Evolutionary conservation across 53 echinoderm and acorn worm genomes (phyloP), one percentile per base, ranked within the genome.

Genomic region (Mesocentrotus franciscanus): DNA sequence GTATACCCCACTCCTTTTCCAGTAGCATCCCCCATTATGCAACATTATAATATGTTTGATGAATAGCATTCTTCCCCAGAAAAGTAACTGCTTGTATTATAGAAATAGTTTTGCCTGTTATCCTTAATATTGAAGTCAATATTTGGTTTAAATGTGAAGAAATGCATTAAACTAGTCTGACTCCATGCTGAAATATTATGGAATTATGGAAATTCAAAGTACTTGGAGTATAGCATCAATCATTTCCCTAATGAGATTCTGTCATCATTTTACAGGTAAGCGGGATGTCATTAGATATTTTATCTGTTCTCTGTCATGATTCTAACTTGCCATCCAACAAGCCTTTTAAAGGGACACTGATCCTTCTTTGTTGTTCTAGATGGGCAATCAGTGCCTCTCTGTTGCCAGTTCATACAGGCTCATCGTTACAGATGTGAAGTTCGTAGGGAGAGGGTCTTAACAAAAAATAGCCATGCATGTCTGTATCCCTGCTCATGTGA

Each of bases 401-500:
- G 64, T 64, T 64, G 15, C 20, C 64, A 64, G 64, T 64, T 10
- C 34, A 33, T 78, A 78, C 64, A 78, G 14, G 1, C 34, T 78
- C 78, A 78, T 64, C 5, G 20, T 78, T 78, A 33, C 78, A 33
- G 34, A 32, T 78, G 78, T 6, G 33, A 78, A 72, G 64, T 64
- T 27, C 1, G 27, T n/a, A 0, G 27, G 27, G 72, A 27, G 72
- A n/a, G 72, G 27, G 17, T 72, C 26, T 29, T 72, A 76, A 76
- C 2, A 76, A 76, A 76, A 76, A 13, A 33, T 30, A 76, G 13
- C 76, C 30, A 32, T 76, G 33, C 76, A 76, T 33, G 9, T 84
- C 84, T 84, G 58, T 58, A n/a, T 87, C 58, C 87, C 87, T 87
- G 87, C 56, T 87, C 56, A 87, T 87, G 87, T 87, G 58, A 87